Base-by-base conservation (phyloP, 2,888 invertebrate species). In the Aphidoletes aphidimyza region DNA sequence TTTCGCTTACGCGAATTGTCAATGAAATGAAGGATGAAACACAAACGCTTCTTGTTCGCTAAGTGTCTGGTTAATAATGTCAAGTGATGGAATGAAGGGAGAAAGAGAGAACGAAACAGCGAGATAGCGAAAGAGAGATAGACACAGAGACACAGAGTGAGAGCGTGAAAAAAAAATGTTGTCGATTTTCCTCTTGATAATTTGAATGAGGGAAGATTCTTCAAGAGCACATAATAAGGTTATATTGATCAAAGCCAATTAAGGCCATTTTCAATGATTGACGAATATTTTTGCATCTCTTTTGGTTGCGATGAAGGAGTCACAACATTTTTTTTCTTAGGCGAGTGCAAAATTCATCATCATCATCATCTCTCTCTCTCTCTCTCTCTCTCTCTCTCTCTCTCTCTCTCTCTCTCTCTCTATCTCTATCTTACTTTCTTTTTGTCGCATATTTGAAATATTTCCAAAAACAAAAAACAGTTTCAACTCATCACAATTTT, bases 161-260 rank as follows among this genome's bases (percentile, higher is more conserved):
- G 39, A 39, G 11, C 11, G n/a, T 39, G 39, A 39, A 39, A 39
- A 39, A 8, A 11, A 22, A 54, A 54, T 11, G 54, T 54, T 54
- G 54, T 22, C 22, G 54, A 54, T 54, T 54, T 54, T 54, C 54
- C 54, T 22, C 54, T 54, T 22, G 54, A 54, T 22, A 54, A 54
- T n/a, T n/a, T 69, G 69, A 69, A 69, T 69, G 69, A 30, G n/a
- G n/a, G 22, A 69, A 69, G 30, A 69, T 69, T 69, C 69, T 69
- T 69, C n/a, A 69, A 69, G 69, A 69, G 69, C 30, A 69, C 69
- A 69, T 69, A 69, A 69, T 69, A 69, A 69, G 69, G 69, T 69
- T 69, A 69, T 69, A 69, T 69, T 30, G 26, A 69, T 69, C 30
- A 69, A 69, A 69, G 69, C 69, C 69, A 69, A 69, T 69, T 69